Base-by-base conservation (phyloP, 2,888 invertebrate species). In the Pristionchus fissidentatus region DNA sequence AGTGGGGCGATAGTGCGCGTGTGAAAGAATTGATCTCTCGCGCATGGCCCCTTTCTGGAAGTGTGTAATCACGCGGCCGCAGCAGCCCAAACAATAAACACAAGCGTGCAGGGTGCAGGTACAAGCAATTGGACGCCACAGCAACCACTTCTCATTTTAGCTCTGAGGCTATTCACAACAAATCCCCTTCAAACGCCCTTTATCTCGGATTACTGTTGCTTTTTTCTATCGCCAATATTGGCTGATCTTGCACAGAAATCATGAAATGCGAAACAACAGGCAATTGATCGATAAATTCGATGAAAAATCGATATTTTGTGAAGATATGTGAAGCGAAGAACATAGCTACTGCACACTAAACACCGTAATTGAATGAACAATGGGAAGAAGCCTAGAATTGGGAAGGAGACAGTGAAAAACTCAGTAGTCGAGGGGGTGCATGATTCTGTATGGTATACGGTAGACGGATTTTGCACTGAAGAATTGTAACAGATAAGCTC, bases 311-410 rank as follows among this genome's bases (percentile, higher is more conserved):
- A 55, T 55, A 55, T 55, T 55, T 26, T 55, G n/a, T n/a, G n/a
- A n/a, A n/a, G n/a, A n/a, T 62, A 38, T 10, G 10, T 62, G 5
- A 38, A 38, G 38, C 41, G 41, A 35, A 38, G 41, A 38, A 38
- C 38, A 66, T 62, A 35, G 66, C 66, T 66, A 66, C 66, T 66
- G 38, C n/a, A 66, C 60, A n/a, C 60, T 57, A 57, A 60, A 60
- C 66, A 66, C 66, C 66, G 66, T 66, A n/a, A n/a, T n/a, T n/a
- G n/a, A n/a, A 66, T 66, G 66, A 66, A 66, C 66, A 66, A 66
- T 66, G 38, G 66, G 66, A 66, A 66, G 32, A 60, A 38, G n/a
- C 66, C 66, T 66, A 66, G 66, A n/a, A n/a, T n/a, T n/a, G n/a
- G n/a, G n/a, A n/a, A n/a, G n/a, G n/a, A n/a, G n/a, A n/a, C n/a